Conservation (phyloP, 2,888 invertebrate genomes). For the Liodrosophila aerea region DNA sequence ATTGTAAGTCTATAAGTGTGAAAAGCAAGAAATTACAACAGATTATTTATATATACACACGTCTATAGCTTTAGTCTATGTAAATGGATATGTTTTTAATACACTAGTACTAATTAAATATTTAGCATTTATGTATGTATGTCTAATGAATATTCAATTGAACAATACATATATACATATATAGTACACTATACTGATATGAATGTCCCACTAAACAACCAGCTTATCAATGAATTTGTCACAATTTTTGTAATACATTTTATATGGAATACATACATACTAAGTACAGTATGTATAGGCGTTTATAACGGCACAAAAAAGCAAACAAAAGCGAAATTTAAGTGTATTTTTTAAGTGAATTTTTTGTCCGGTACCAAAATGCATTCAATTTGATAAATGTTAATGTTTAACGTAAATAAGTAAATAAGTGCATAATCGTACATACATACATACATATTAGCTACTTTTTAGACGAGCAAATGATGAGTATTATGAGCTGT, state of each 20-base stretch:
- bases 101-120: constrained; percentile 34
- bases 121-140: constrained; percentile 63
- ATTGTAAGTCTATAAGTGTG: constrained; percentile 36
- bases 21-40: constrained; percentile 23
- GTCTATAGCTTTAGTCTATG: constrained; percentile 42
- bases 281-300: constrained; percentile 8
- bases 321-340: constrained; percentile 13
- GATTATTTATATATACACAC: constrained; percentile 28
- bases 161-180: constrained; percentile 18
- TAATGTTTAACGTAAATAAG: constrained; percentile 50
- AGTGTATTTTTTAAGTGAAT: constrained; percentile 60
- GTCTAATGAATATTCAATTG: constrained; percentile 27
- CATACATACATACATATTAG: constrained; percentile 20
- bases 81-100: constrained; percentile 34
- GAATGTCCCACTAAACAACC: constrained; percentile 52
- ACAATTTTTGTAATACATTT: constrained; percentile 65
- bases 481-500: constrained; percentile 50
- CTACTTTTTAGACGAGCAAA: constrained; percentile 16
- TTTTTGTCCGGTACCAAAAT: constrained; percentile 69
- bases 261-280: constrained; percentile 38
- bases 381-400: constrained; percentile 73
- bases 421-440: constrained; percentile 23
- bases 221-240: constrained; percentile 50
- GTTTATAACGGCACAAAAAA: constrained; percentile 50
- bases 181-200: constrained; percentile 30